Percentiles rank a stretch among this genome's conserved stretches.
phyloP scores from a whole-genome alignment of 2,113 vertebrate species.

The Cochlearius cochlearius region DNA sequence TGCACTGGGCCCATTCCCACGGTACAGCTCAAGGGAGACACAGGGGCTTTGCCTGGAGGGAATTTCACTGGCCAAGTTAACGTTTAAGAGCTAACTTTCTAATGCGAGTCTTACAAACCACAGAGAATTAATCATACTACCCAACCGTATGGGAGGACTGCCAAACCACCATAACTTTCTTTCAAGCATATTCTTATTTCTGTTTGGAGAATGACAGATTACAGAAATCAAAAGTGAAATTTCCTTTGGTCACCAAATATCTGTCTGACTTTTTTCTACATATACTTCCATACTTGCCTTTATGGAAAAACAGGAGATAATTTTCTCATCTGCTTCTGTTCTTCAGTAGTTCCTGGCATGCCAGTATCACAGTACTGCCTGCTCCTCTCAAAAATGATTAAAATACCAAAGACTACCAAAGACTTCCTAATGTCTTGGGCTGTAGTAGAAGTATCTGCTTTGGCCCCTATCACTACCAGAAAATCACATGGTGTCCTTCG shows the following conservation, averaged over 20 bases:
- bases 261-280: neutral
- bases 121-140: conserved; percentile 52
- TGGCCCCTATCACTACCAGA: neutral
- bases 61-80: conserved; percentile 46
- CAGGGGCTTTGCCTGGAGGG: conserved; percentile 35
- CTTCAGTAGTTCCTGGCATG: neutral
- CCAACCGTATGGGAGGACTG: neutral
- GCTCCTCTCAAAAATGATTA: neutral
- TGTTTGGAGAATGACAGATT: neutral
- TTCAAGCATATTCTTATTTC: neutral
- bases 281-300: neutral
- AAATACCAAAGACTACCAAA: neutral
- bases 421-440: neutral
- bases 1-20: conserved; percentile 47
- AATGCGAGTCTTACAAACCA: conserved; percentile 43
- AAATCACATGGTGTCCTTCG: neutral
- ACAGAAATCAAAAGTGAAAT: neutral
- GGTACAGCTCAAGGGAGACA: conserved; percentile 27
- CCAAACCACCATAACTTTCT: conserved; percentile 38
- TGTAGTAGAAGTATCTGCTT: neutral
- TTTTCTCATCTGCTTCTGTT: neutral
- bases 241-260: neutral
- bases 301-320: neutral
- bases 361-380: neutral
- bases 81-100: conserved; percentile 50